Evolutionary conservation across 2,888 invertebrate species (phyloP), one percentile per base, ranked within the genome.

Genomic region (Spodoptera exigua): DNA sequence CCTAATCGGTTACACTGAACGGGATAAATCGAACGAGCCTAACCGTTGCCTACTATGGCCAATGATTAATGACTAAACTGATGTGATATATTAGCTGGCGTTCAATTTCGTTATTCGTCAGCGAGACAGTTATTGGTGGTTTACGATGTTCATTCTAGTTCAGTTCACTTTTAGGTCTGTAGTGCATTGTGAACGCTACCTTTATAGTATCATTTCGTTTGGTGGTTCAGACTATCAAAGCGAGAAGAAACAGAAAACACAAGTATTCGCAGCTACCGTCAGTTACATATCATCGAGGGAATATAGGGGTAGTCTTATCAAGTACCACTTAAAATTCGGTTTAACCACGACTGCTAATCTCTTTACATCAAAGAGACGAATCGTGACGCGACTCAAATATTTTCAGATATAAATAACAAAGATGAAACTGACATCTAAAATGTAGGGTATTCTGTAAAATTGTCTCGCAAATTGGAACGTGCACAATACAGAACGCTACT

Each of bases 1-100:
- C 84, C 85, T 89, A 87, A 91, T 90, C 86, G 86, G 83, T 80
- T 80, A 78, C 85, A 73, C 66, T 78, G 81, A 78, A 68, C 72
- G 71, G 81, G 80, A 83, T 82, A 85, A 85, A 85, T 85, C 81
- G 83, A 74, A 75, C 71, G 62, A 61, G 68, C 72, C 68, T 70
- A 66, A 61, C 74, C 65, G 61, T 61, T 56, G 67, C 57, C 41
- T 59, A 44, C 58, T 82, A 80, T 78, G 80, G 83, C 82, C 82
- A 81, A 82, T 80, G 78, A 74, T 67, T 70, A 69, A 77, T 66
- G 65, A 61, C 56, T 70, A 35, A 62, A 54, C 60, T 55, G 63
- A 64, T 69, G 67, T 76, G 79, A 79, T 80, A 58, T 78, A 77
- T 83, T 79, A 76, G 76, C 51, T 66, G 65, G 70, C 70, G 65